Base-by-base conservation (phyloP, 2,888 invertebrate genomes). In the Drosophila atroscutellata region DNA sequence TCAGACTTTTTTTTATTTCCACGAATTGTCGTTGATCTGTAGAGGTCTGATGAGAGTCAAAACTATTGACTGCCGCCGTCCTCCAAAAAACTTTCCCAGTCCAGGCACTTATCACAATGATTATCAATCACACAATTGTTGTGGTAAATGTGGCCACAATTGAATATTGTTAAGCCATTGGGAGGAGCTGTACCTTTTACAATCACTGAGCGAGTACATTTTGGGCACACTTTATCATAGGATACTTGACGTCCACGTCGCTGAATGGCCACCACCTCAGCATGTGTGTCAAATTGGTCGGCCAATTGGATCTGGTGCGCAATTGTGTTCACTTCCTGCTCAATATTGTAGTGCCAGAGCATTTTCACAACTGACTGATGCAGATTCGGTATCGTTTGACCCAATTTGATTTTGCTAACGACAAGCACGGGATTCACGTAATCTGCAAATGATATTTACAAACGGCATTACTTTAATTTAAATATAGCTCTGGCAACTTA, bases 331-430 rank as follows among this genome's bases (percentile, higher is more conserved):
- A 76, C 55, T 32, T 81, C 59, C 91, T 96, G 95, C 94, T 99
- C 98, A 69, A 99, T 94, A 91, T 97, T 97, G 92, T 98, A 99
- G 92, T 99, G 99, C 86, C 97, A 96, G 93, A 99, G 95, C 95
- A 99, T 98, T 94, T 98, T 98, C 2, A 98, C 97, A 13, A 99
- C 94, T 0, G 98, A 97, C 87, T 97, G 96, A 83, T 98, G 96
- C 49, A 99, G 94, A 45, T 98, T 98, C 11, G 97, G 97, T 85
- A 99, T 98, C 92, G 97, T 94, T 93, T 97, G 95, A 3, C 96
- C 96, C 0, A 96, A 94, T 85, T 97, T 95, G 77, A 99, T 99
- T 92, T 96, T 95, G 88, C 96, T 94, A 62, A 99, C 96, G 75
- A 98, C 94, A 86, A 97, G 95, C 72, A 97, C 96, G 0, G 99